phyloP scores from a whole-genome alignment of 2,888 invertebrate species.

The Micropterix aruncella region DNA sequence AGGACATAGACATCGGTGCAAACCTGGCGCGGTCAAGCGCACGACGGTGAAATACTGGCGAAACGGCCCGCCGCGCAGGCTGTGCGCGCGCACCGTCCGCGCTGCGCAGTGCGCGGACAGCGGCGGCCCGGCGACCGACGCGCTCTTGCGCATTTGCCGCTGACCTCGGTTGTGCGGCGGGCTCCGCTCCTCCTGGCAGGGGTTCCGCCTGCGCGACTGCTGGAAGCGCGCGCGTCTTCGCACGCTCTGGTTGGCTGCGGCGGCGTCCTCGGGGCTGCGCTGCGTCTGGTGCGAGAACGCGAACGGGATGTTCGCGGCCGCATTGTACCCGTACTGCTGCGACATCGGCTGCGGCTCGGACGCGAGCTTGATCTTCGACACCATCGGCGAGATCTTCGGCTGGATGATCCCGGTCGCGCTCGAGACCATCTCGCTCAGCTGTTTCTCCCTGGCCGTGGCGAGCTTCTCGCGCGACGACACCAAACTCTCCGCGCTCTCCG shows the following conservation, averaged over 20 bases:
- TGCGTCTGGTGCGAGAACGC: conserved; percentile 28
- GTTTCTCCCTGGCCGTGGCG: conserved; percentile 19
- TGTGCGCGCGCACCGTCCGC: conserved; percentile 24
- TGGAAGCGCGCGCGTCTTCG: conserved; percentile 18
- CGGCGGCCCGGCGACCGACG: conserved; percentile 20
- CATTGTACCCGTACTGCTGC: conserved; percentile 31
- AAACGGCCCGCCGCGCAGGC: conserved; percentile 18
- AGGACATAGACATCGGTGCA: too few species aligned
- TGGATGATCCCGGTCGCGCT: conserved; percentile 20
- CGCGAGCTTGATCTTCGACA: conserved; percentile 26
- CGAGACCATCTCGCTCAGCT: conserved; percentile 17
- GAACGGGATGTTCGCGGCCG: conserved; percentile 29
- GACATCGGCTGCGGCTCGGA: conserved; percentile 32
- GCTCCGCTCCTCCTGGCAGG: conserved; percentile 11
- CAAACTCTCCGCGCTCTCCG: conserved; percentile 21
- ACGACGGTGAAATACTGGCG: background rate
- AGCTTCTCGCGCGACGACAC: conserved; percentile 25
- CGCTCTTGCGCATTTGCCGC: conserved; percentile 36
- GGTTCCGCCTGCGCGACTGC: conserved; percentile 10
- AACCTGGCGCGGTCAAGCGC: background rate
- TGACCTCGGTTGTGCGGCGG: conserved; percentile 19
- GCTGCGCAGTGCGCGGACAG: conserved; percentile 20
- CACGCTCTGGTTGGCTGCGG: conserved; percentile 20
- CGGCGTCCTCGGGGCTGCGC: conserved; percentile 2
- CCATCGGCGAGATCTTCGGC: conserved; percentile 33